phyloP scores from a whole-genome alignment of 2,113 vertebrate genomes.

The Gymnarchus niloticus region DNA sequence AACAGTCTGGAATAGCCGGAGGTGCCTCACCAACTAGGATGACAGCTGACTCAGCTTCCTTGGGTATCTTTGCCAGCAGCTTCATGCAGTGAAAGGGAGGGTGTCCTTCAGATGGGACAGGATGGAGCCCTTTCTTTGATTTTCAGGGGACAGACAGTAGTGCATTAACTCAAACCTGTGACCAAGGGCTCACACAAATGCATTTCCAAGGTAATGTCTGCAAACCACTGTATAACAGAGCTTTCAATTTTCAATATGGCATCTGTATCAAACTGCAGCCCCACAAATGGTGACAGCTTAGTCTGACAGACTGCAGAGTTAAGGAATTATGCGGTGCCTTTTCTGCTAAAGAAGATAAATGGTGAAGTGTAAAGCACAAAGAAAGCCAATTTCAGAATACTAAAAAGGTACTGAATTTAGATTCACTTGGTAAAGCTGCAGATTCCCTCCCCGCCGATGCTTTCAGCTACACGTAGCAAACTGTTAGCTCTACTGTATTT shows the following conservation, averaged over 20 bases:
- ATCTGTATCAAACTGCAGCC: too few species aligned
- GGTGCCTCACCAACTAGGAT: constrained; percentile 85
- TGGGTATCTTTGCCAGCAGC: constrained; percentile 93
- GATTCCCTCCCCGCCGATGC: too few species aligned
- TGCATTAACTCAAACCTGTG: background rate
- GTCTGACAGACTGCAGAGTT: background rate
- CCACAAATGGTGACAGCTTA: background rate
- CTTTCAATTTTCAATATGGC: too few species aligned
- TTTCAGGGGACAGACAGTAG: background rate
- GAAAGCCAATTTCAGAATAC: too few species aligned
- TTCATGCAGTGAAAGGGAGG: constrained; percentile 76
- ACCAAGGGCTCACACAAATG: background rate
- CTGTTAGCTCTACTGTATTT: too few species aligned
- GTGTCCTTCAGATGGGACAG: constrained; percentile 57
- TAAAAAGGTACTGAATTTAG: too few species aligned
- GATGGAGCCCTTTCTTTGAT: constrained; percentile 76
- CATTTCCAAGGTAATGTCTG: too few species aligned
- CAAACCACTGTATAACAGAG: constrained; percentile 32
- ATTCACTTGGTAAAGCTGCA: too few species aligned
- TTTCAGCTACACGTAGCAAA: too few species aligned
- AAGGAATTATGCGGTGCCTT: background rate
- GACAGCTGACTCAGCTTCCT: constrained; percentile 90
- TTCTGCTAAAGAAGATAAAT: background rate
- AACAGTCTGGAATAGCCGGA: background rate
- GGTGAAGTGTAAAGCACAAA: background rate